Evolutionary conservation across 2,888 invertebrate species (phyloP).

Genomic region (Troglohyphantes excavatus): DNA sequence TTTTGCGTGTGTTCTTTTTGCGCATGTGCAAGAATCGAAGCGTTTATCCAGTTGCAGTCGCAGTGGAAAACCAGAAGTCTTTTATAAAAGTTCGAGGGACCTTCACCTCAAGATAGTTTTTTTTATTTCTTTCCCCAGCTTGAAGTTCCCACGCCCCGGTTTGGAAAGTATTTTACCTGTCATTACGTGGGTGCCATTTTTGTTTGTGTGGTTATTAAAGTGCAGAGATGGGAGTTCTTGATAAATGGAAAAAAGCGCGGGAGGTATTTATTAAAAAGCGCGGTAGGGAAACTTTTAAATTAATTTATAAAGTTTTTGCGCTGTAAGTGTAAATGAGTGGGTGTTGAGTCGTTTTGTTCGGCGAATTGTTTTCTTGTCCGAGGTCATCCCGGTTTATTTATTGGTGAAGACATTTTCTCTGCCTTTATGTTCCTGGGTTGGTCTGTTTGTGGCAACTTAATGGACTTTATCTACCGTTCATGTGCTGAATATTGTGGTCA

Average conservation of each 20-base stretch:
- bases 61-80: background rate
- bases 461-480: too few relatives aligned
- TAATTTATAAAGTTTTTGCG: too few relatives aligned
- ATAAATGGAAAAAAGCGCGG: background rate
- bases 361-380: too few relatives aligned
- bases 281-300: too few relatives aligned
- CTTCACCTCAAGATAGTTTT: conserved; percentile 7
- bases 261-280: background rate
- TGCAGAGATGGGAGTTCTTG: background rate
- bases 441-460: too few relatives aligned
- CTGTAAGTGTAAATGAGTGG: too few relatives aligned
- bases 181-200: background rate
- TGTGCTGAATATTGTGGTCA: too few relatives aligned
- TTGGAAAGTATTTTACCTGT: background rate
- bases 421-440: too few relatives aligned
- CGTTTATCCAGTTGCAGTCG: background rate
- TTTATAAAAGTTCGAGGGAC: background rate
- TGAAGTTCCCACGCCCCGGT: conserved; percentile 16
- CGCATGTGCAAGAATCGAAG: background rate
- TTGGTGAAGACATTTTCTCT: too few relatives aligned
- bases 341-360: too few relatives aligned
- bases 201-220: background rate
- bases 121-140: background rate
- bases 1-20: background rate
- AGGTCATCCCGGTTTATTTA: too few relatives aligned